Evolutionary conservation across 1,140 invertebrate genomes (phyloP), one percentile per base, ranked within the genome.

Genomic region (Phymastichus coffea): DNA sequence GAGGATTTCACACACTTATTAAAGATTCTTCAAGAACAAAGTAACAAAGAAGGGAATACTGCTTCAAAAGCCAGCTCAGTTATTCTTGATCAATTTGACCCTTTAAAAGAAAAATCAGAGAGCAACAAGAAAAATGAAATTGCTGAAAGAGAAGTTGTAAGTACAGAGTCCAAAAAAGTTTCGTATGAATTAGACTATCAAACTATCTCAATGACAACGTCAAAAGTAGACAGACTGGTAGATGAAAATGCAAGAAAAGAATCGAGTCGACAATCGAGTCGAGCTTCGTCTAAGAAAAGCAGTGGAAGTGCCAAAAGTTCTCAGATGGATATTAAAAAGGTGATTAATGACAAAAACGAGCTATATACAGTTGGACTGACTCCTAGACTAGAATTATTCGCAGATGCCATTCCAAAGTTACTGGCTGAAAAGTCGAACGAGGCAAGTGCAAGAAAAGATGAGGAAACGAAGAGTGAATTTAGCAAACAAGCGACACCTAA

Each of bases 1-100:
- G 78, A 80, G 65, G 78, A 80, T 62, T 78, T 79, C 53, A 78
- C 74, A 0, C 70, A 78, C 47, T 77, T 79, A 53, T 57, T 80
- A n/a, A 77, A 74, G 51, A 65, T 80, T 3, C 57, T 80, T 17
- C 70, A 78, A 60, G 63, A 64, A 2, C 72, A 80, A 25, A 70
- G 44, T 51, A 58, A 63, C 0, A 70, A 74, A 20, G 66, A 63
- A 33, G 66, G 66, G 46, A 20, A 57, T 10, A 40, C 3, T 44
- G 17, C 46, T 59, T 28, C 23, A 8, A 20, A 23, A 44, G 43
- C 33, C 4, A 59, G 22, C 19, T 26, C 37, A 9, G 9, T 46
- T 22, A 43, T 38, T 28, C 3, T 52, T 14, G 60, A 56, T 28
- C 54, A 56, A 35, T 62, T 64, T 20, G 64, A 68, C 33, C 30